Percentiles rank a stretch among this genome's conserved stretches.
Conservation (phyloP, 2,797 vertebrate genomes). For the Chaunax sp. region DNA sequence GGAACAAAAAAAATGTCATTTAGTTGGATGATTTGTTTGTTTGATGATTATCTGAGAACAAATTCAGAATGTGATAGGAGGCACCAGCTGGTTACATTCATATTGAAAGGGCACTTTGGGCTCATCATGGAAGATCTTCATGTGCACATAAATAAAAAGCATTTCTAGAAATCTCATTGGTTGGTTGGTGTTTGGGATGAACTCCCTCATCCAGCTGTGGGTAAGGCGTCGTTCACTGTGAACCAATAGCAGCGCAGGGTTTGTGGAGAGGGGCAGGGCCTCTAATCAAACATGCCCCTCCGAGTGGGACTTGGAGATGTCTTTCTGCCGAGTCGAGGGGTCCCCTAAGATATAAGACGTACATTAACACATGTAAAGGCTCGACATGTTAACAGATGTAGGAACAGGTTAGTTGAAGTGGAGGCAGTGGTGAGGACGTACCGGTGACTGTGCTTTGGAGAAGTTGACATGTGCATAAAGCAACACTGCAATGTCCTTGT, state of each 20-base stretch:
- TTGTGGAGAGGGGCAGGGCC: constrained; percentile 45
- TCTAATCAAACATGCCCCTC: constrained; percentile 89
- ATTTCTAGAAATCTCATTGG: constrained; percentile 56
- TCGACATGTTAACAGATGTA: neutral
- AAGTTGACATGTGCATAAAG: constrained; percentile 98
- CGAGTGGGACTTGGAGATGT: constrained; percentile 92
- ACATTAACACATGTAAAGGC: neutral
- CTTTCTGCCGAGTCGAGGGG: constrained; percentile 93
- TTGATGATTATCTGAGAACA: constrained; percentile 11
- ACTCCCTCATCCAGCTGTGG: constrained; percentile 54
- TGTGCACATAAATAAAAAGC: constrained; percentile 25
- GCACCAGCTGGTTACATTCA: constrained; percentile 71
- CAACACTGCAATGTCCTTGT: constrained; percentile 96
- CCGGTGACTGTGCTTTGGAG: constrained; percentile 95
- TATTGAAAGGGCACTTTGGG: constrained; percentile 71
- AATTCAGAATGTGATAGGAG: constrained; percentile 35
- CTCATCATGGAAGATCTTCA: constrained; percentile 32
- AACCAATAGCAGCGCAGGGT: constrained; percentile 87
- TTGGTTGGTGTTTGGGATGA: constrained; percentile 44
- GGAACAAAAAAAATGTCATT: constrained; percentile 38
- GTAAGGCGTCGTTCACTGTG: constrained; percentile 72
- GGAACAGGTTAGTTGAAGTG: neutral
- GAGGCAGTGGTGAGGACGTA: constrained; percentile 72
- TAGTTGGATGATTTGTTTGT: constrained; percentile 11
- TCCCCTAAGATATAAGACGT: constrained; percentile 83